Percentiles rank a stretch among this genome's conserved stretches.
phyloP scores from a whole-genome alignment of 2,888 invertebrate genomes.

The Argyra leucocephala region DNA sequence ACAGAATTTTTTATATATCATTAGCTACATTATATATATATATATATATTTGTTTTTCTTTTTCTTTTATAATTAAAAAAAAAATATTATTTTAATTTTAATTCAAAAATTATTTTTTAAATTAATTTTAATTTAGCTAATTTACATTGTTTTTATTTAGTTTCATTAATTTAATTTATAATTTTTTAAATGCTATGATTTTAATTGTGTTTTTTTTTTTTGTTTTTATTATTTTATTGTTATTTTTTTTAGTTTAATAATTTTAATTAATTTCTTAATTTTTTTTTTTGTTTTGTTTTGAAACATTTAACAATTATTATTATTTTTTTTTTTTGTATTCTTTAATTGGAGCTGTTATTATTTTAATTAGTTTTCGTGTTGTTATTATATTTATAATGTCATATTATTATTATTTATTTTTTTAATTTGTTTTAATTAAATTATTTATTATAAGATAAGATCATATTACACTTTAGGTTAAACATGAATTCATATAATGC shows the following conservation, averaged over 20 bases:
- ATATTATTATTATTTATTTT: too few species aligned
- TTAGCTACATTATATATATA: constrained; percentile 17
- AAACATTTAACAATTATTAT: too few species aligned
- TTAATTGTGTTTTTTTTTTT: constrained; percentile 24
- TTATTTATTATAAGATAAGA: too few species aligned
- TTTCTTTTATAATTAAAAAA: constrained; percentile 13
- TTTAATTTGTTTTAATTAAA: too few species aligned
- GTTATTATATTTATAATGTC: too few species aligned
- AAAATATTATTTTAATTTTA: not conserved
- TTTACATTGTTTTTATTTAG: constrained; percentile 28
- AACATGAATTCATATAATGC: too few species aligned
- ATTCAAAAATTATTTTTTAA: too few species aligned
- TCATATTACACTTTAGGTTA: too few species aligned
- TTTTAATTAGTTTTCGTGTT: too few species aligned
- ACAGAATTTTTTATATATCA: constrained; percentile 13
- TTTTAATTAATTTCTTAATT: constrained; percentile 20
- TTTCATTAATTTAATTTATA: constrained; percentile 19
- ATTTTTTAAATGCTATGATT: constrained; percentile 13
- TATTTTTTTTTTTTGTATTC: constrained; percentile 19
- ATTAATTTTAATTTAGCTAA: constrained; percentile 12
- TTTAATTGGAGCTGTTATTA: constrained; percentile 17
- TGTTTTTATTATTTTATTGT: constrained; percentile 21
- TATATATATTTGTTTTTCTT: constrained; percentile 13
- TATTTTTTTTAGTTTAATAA: constrained; percentile 27
- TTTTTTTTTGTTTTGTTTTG: constrained; percentile 11